Percentiles rank a stretch among this genome's conserved stretches.
Conservation (phyloP, 92 coral and sea anemone species). For the Actinernus sp. region DNA sequence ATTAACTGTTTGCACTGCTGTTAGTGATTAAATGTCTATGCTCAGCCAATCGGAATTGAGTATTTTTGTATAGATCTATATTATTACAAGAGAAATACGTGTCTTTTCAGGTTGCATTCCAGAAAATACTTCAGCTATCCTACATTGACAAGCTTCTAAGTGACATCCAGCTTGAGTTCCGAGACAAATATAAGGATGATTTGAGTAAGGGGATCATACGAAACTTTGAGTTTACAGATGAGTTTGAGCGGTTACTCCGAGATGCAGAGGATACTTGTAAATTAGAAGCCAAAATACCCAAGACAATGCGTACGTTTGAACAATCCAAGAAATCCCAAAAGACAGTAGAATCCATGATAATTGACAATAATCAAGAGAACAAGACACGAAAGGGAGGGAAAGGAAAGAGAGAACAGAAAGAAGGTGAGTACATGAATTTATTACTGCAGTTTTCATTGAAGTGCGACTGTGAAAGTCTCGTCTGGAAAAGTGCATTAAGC, state of each 20-base stretch:
- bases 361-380: constrained; percentile 78
- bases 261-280: constrained; percentile 85
- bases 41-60: too few relatives aligned
- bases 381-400: constrained; percentile 13
- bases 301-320: constrained; percentile 95
- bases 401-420: constrained; percentile 39
- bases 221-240: constrained; percentile 79
- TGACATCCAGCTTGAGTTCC: constrained; percentile 93
- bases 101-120: constrained; percentile 88
- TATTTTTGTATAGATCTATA: too few relatives aligned
- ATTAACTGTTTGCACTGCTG: too few relatives aligned
- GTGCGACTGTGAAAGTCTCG: too few relatives aligned
- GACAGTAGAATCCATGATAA: constrained; percentile 93
- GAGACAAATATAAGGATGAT: constrained; percentile 96
- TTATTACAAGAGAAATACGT: too few relatives aligned
- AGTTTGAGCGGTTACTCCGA: constrained; percentile 80
- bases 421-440: too few relatives aligned
- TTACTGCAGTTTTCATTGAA: too few relatives aligned
- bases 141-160: constrained; percentile 92
- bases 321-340: constrained; percentile 98
- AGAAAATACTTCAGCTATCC: constrained; percentile 95
- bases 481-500: too few relatives aligned
- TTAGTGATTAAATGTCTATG: too few relatives aligned
- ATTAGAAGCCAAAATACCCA: constrained; percentile 84
- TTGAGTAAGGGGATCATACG: constrained; percentile 68